Evolutionary conservation across 2,888 invertebrate species (phyloP).

Genomic region (Mythimna lalbum): DNA sequence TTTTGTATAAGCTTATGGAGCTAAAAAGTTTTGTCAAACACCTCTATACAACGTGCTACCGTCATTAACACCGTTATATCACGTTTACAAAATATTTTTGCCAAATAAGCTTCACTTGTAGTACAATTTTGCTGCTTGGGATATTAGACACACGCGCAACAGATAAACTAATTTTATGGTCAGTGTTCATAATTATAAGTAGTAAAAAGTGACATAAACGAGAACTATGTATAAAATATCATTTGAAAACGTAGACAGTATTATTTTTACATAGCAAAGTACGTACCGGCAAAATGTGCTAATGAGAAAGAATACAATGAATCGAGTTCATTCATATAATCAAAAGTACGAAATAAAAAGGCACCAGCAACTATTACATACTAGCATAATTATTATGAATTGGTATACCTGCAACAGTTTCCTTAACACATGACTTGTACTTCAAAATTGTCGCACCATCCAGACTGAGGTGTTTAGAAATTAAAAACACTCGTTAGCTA

Average conservation of each 20-base stretch:
- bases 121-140: no score
- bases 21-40: no score
- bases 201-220: neutral
- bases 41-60: no score
- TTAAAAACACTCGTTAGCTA: neutral
- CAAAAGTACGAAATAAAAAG: neutral
- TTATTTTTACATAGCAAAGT: neutral
- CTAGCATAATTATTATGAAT: neutral
- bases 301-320: neutral
- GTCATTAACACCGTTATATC: no score
- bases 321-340: neutral
- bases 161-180: no score
- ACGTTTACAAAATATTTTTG: no score
- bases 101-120: no score
- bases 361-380: neutral
- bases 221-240: neutral
- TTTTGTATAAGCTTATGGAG: no score
- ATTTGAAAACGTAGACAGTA: no score
- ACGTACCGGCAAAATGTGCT: no score
- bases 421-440: neutral
- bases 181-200: no score
- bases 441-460: neutral
- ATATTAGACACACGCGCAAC: no score
- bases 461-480: neutral
- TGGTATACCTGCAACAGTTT: slow-evolving; percentile 18